phyloP scores from a whole-genome alignment of 2,888 invertebrate genomes.

The Drosophila sordidapex region DNA sequence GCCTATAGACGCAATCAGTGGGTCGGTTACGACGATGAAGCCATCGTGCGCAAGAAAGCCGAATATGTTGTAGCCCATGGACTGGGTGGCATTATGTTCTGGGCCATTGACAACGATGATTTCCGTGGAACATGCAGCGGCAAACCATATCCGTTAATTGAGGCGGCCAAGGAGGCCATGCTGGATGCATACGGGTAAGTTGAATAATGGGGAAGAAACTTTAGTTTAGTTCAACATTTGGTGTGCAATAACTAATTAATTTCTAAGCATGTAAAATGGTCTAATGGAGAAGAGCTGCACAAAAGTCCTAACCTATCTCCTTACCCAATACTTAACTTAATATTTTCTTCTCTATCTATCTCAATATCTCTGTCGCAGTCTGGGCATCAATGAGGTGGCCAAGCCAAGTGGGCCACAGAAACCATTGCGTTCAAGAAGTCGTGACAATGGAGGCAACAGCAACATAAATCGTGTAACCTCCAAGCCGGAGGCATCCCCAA shows the following conservation, averaged over 20 bases:
- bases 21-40: constrained; percentile 96
- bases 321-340: not conserved
- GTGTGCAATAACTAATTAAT: not conserved
- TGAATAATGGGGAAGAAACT: not conserved
- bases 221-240: not conserved
- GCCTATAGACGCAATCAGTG: constrained; percentile 95
- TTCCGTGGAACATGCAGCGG: constrained; percentile 95
- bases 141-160: constrained; percentile 95
- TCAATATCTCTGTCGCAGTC: constrained; percentile 47
- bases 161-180: constrained; percentile 94
- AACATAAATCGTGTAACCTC: constrained; percentile 66
- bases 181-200: constrained; percentile 88
- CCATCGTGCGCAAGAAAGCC: constrained; percentile 92
- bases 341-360: not conserved
- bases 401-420: constrained; percentile 80
- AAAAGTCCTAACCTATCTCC: not conserved
- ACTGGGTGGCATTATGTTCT: constrained; percentile 89
- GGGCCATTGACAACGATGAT: constrained; percentile 96
- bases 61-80: constrained; percentile 93
- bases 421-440: constrained; percentile 80
- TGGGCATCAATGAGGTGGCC: constrained; percentile 83
- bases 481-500: constrained; percentile 63
- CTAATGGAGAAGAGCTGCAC: not conserved
- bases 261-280: not conserved
- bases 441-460: constrained; percentile 63